Base-by-base conservation (phyloP, 2,113 vertebrate species). In the Phrynosoma blainvillii region DNA sequence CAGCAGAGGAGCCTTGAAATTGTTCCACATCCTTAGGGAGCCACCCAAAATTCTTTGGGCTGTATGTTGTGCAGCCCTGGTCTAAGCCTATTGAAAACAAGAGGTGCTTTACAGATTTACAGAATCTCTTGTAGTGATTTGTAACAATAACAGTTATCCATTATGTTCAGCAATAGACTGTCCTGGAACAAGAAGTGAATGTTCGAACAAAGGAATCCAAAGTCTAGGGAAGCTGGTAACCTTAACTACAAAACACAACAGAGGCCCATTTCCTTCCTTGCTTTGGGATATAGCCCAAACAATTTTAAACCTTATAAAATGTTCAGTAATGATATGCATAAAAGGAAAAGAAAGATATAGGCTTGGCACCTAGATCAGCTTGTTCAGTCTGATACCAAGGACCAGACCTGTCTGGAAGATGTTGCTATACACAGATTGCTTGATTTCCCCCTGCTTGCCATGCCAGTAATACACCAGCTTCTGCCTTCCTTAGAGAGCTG, bases 311-410 rank as follows among this genome's bases (percentile, higher is more conserved):
- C 21, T 93, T 59, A 87, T 83, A 81, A 84, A 84, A 70, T 75
- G 88, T 0, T 89, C 84, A 89, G 1, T 30, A 74, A 66, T 54
- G 62, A 68, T 47, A 42, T 42, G 52, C 71, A 82, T 68, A 12
- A 36, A 86, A 92, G 59, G n/a, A 52, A 84, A 77, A 75, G 52
- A 93, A 66, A 77, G 52, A 56, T 10, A 30, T 86, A 7, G 21
- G 27, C 42, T 84, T 81, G 90, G 73, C 88, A 87, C 84, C 93
- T 90, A 90, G 87, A 77, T 94, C 86, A 90, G 5, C 59, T 71
- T 91, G 88, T 89, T 90, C 68, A 0, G 0, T 54, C 18, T 65
- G 62, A 11, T 82, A 80, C 82, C 86, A 86, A 36, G 75, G 80
- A 90, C 81, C 25, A 93, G 77, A 84, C 81, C 9, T 3, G 14